Evolutionary conservation across 2,888 invertebrate species (phyloP).

Genomic region (Acronicta alni): DNA sequence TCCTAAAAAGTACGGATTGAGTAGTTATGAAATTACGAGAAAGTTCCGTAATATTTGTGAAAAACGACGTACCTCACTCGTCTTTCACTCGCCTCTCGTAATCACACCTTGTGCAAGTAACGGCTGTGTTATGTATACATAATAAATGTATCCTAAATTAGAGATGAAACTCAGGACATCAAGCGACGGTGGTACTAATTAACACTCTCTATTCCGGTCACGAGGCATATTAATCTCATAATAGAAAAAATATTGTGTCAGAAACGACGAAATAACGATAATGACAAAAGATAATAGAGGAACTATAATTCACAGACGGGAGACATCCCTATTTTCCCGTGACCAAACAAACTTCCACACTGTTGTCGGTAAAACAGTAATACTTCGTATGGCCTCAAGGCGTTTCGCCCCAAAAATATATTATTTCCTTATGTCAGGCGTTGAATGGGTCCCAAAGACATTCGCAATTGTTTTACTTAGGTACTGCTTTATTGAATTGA

Average conservation of each 20-base stretch:
- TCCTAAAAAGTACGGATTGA: no score
- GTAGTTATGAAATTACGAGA: neutral
- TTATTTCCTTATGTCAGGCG: conserved; percentile 49
- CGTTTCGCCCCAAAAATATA: conserved; percentile 47
- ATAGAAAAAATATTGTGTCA: conserved; percentile 40
- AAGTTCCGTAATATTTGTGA: neutral
- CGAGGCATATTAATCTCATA: conserved; percentile 29
- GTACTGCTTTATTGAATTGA: conserved; percentile 14
- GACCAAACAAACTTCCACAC: conserved; percentile 47
- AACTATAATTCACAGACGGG: conserved; percentile 39
- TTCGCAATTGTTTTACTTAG: conserved; percentile 39
- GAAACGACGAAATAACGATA: conserved; percentile 32
- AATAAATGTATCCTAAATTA: neutral
- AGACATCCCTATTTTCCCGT: conserved; percentile 42
- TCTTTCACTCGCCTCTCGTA: neutral
- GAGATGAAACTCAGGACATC: neutral
- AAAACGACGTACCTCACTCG: neutral
- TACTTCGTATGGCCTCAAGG: conserved; percentile 39
- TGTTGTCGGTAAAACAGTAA: conserved; percentile 54
- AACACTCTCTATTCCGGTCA: conserved; percentile 22
- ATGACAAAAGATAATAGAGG: conserved; percentile 38
- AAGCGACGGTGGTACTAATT: conserved; percentile 3
- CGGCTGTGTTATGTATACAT: neutral
- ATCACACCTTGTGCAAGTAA: neutral
- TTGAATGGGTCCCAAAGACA: conserved; percentile 50